phyloP scores from a whole-genome alignment of 2,888 invertebrate species.

The Pecten maximus region DNA sequence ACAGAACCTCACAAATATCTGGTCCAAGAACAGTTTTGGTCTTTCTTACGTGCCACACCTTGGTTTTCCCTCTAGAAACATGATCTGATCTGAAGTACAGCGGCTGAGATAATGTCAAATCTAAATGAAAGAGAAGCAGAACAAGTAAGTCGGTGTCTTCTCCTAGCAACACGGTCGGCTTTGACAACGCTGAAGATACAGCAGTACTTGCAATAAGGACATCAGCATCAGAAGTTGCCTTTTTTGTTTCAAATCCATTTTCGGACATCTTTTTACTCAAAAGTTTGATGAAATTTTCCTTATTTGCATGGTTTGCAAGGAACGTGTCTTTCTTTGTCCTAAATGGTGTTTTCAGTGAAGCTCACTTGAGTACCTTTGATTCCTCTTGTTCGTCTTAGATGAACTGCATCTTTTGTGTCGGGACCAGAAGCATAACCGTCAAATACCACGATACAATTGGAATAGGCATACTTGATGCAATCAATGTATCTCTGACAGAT shows the following conservation, averaged over 20 bases:
- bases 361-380: background rate
- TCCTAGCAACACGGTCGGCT: constrained; percentile 22
- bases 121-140: background rate
- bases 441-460: background rate
- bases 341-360: background rate
- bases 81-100: constrained; percentile 31
- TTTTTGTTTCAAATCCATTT: background rate
- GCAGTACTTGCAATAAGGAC: background rate
- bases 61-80: background rate
- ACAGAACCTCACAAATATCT: background rate
- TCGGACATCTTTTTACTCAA: background rate
- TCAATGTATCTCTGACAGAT: background rate
- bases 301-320: background rate
- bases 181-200: background rate
- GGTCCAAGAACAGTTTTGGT: too few species aligned
- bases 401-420: background rate
- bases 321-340: constrained; percentile 36
- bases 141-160: constrained; percentile 22
- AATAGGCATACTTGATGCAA: background rate
- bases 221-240: constrained; percentile 21
- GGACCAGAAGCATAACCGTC: constrained; percentile 29
- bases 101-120: too few species aligned
- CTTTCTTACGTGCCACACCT: constrained; percentile 30
- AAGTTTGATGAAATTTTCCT: constrained; percentile 42
- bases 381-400: background rate